Evolutionary conservation across 2,888 invertebrate species (phyloP).

Genomic region (Andrena fulva): DNA sequence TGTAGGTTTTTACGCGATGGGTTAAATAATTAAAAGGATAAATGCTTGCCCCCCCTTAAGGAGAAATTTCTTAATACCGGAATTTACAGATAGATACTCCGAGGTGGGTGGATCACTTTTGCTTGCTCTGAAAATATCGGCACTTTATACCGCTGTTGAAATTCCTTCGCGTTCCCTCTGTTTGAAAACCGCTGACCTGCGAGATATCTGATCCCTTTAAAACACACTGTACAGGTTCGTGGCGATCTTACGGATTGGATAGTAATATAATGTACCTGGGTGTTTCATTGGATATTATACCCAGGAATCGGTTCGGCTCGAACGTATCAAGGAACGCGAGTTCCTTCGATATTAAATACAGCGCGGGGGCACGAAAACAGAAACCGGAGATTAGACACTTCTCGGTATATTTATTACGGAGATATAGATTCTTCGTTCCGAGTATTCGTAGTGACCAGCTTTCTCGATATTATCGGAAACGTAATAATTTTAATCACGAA

Average conservation of each 20-base stretch:
- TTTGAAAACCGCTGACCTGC: slow-evolving; percentile 32
- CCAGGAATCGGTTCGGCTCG: not conserved
- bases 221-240: not conserved
- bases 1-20: not conserved
- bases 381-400: slow-evolving; percentile 4
- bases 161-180: not conserved
- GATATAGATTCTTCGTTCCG: not conserved
- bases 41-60: not conserved
- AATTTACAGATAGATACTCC: not conserved
- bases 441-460: not conserved
- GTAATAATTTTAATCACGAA: slow-evolving; percentile 8
- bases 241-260: slow-evolving; percentile 23
- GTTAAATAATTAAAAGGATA: not conserved
- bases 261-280: slow-evolving; percentile 7
- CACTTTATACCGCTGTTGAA: not conserved
- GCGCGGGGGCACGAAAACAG: not conserved
- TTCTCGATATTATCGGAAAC: not conserved
- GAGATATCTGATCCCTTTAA: slow-evolving; percentile 16
- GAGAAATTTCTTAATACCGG: not conserved
- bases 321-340: not conserved
- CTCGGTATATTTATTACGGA: slow-evolving; percentile 21
- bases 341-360: slow-evolving; percentile 3
- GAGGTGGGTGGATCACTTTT: not conserved
- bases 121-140: not conserved
- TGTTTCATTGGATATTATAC: slow-evolving; percentile 23